Evolutionary conservation across 1,140 invertebrate genomes (phyloP), one percentile per base, ranked within the genome.

Genomic region (Papilio polytes): DNA sequence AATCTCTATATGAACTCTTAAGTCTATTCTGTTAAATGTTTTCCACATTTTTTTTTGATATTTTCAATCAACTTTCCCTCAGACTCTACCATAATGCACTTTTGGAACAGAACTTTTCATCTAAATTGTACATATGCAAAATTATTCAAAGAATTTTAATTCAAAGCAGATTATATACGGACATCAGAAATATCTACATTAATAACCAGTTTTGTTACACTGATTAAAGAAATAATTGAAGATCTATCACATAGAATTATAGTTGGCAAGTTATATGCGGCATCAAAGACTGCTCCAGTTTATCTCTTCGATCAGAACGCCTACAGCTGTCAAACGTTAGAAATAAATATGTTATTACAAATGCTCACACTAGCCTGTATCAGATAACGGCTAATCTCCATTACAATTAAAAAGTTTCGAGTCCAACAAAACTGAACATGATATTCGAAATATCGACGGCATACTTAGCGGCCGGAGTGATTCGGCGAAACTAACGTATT

Each of bases 311-410:
- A 93, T 94, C 91, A 84, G 82, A 81, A 89, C 92, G 91, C 92
- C 92, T 88, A 91, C 90, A 90, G 86, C 90, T 94, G 93, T 94
- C 93, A 93, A 90, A 91, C 85, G 87, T 87, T 87, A 88, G 89
- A 91, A 94, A 92, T 93, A 92, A 94, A 93, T 93, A 94, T 93
- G 92, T 94, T 93, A 92, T 94, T 92, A 92, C 89, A 88, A 92
- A 92, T 92, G 90, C 91, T 88, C 87, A 90, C 86, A 87, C 88
- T 87, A 86, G 86, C 78, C 86, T 79, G 70, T 86, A 92, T 94
- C 91, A 90, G 92, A 94, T 94, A 94, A 90, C 80, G 81, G 80
- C 78, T 94, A 93, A 94, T 93, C 92, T 93, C 89, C 86, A 91
- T 89, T 92, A 92, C 92, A 94, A 93, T 94, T 94, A 93, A 93